Base-by-base conservation (phyloP, 2,888 invertebrate species). In the Volucella inanis region DNA sequence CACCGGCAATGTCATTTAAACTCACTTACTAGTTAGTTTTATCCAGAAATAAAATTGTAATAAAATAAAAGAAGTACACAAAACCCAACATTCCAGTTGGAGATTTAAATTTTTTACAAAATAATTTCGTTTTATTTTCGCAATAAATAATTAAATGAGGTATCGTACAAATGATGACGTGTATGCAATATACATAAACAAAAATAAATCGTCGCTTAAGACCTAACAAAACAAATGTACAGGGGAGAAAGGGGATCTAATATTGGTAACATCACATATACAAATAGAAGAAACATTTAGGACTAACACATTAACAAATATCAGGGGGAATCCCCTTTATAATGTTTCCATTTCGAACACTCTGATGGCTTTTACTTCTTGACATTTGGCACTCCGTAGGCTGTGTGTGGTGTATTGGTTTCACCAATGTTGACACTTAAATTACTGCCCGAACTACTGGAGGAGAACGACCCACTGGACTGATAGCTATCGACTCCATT, bases 351-450 rank as follows among this genome's bases (percentile, higher is more conserved):
- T 31, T 55, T 38, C 38, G 22, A 71, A 71, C 61, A 71, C 59
- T 78, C 39, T 22, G 8, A 39, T 49, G 77, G 62, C 52, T 71
- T 31, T 31, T 31, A 31, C 64, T 79, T 61, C 80, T 87, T 88
- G 61, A 88, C 82, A 64, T 87, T 85, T 59, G 88, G 88, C 43
- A 88, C 88, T 57, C 89, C 89, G 45, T 88, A 88, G 41, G 87
- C 79, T 45, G 87, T 81, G 52, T 88, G 88, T 10, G 71, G 87
- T 38, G 70, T 31, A n/a, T 61, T 70, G 54, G 52, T 55, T 8
- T 82, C 87, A 43, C 55, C 77, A 57, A 61, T 67, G 59, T 74
- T 79, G 39, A 65, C 47, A 9, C 49, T 65, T 11, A 15, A 61
- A 47, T 61, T 67, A 18, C 67, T 71, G 2, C 62, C 47, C n/a